A percentile compares a stretch with the other conserved stretches of the same genome.
Evolutionary conservation across 2,888 invertebrate species (phyloP).

Genomic region (Allygus modestus): DNA sequence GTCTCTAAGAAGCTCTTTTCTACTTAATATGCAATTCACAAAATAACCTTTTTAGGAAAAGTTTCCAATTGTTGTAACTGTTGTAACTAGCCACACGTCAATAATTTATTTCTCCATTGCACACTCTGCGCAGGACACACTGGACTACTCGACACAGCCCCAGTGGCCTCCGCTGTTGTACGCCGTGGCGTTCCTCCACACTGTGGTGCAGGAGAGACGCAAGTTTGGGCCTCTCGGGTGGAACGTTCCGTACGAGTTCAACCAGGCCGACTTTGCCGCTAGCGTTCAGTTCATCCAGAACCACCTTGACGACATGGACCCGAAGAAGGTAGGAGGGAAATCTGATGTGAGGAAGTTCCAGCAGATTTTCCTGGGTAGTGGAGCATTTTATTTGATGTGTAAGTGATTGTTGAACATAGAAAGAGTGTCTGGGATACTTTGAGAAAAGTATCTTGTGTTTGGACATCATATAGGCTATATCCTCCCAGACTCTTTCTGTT

Average conservation of each 20-base stretch:
- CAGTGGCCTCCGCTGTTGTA: slow-evolving; percentile 97
- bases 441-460: too few species aligned
- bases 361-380: too few species aligned
- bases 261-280: slow-evolving; percentile 97
- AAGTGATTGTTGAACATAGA: background rate
- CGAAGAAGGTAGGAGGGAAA: slow-evolving; percentile 87
- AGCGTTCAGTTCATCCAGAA: slow-evolving; percentile 98
- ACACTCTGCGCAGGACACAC: slow-evolving; percentile 81
- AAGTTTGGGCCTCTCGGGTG: slow-evolving; percentile 98
- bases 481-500: too few species aligned
- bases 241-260: slow-evolving; percentile 98
- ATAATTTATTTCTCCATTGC: too few species aligned
- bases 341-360: too few species aligned
- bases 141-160: slow-evolving; percentile 93
- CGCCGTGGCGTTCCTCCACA: slow-evolving; percentile 96
- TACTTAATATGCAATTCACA: too few species aligned
- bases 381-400: background rate
- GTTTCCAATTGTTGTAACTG: too few species aligned
- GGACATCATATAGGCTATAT: too few species aligned
- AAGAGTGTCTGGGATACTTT: too few species aligned
- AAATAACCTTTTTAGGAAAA: too few species aligned
- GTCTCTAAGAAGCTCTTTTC: too few species aligned
- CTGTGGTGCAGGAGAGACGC: slow-evolving; percentile 95
- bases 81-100: too few species aligned
- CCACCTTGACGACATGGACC: slow-evolving; percentile 97